Evolutionary conservation across 2,888 invertebrate species (phyloP).

Genomic region (Noctua comes): DNA sequence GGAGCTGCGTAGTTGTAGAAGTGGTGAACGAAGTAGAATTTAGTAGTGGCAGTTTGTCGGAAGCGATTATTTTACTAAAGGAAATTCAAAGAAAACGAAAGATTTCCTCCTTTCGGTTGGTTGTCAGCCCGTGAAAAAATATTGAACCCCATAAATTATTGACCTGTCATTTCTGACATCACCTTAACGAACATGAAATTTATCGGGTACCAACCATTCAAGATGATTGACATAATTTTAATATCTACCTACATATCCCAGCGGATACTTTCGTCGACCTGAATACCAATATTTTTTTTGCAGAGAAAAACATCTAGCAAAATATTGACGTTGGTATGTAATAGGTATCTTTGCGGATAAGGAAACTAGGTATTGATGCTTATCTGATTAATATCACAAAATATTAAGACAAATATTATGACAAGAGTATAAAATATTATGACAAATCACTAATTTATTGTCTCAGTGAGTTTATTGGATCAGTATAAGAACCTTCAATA

Average conservation of each 20-base stretch:
- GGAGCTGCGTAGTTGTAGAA: background rate
- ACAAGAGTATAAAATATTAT: too few species aligned
- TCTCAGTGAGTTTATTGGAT: background rate
- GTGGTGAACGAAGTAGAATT: background rate
- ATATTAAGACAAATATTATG: too few species aligned
- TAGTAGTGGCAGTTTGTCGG: background rate
- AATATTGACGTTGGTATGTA: background rate
- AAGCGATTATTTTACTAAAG: background rate
- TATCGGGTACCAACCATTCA: conserved; percentile 39
- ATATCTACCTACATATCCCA: conserved; percentile 13
- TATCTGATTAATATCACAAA: too few species aligned
- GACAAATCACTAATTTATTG: background rate
- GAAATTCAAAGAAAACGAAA: background rate
- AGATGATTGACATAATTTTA: conserved; percentile 56
- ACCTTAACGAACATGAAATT: conserved; percentile 29
- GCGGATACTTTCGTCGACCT: background rate
- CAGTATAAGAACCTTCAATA: too few species aligned
- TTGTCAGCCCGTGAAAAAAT: conserved; percentile 7
- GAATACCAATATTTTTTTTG: conserved; percentile 33
- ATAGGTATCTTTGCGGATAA: background rate
- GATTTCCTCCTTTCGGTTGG: background rate
- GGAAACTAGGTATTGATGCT: background rate
- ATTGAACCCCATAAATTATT: conserved; percentile 38
- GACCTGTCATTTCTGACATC: conserved; percentile 27
- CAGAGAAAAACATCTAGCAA: background rate